Evolutionary conservation across 2,113 vertebrate species (phyloP), one percentile per base, ranked within the genome.

Genomic region (Glareola pratincola): DNA sequence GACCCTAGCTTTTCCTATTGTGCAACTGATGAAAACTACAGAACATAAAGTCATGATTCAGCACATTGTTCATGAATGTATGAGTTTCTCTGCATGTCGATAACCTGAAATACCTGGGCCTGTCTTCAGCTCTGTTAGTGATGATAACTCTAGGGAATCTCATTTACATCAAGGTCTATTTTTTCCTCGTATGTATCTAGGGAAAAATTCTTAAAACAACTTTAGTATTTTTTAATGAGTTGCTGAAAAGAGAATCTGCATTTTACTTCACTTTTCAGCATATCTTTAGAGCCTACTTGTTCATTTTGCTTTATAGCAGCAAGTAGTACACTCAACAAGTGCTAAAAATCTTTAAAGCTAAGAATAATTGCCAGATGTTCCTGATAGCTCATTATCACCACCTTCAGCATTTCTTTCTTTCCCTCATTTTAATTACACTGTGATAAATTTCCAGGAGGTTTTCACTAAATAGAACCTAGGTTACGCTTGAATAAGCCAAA

Each of bases 361-460:
- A 72, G 75, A 94, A 90, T 91, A 95, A 95, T 88, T 95, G 32
- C 62, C 81, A 22, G 23, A n/a, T 88, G 29, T 72, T 96, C 75
- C 68, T 90, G 37, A 76, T 51, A 82, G 39, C 50, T 97, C 83
- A 47, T 90, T 94, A 95, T 92, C 67, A 93, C 34, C 63, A 72
- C 45, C 63, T 94, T 92, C 81, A 82, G 39, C 21, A 80, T 90
- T 94, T 77, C 19, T 94, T 76, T 85, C 81, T 57, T 91, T 83
- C 30, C 45, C 6, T 83, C 50, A 51, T 8, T 69, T 91, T 60
- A 39, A 20, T 72, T 39, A 62, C 4, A 23, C 4, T 75, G 29
- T 57, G 47, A 92, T 89, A 81, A 94, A 94, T 57, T 88, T 96
- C 85, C 64, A 81, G 57, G 45, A 92, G 36, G 82, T 10, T 93